Evolutionary conservation across 2,113 vertebrate species (phyloP).

Genomic region (Hippocampus abdominalis): DNA sequence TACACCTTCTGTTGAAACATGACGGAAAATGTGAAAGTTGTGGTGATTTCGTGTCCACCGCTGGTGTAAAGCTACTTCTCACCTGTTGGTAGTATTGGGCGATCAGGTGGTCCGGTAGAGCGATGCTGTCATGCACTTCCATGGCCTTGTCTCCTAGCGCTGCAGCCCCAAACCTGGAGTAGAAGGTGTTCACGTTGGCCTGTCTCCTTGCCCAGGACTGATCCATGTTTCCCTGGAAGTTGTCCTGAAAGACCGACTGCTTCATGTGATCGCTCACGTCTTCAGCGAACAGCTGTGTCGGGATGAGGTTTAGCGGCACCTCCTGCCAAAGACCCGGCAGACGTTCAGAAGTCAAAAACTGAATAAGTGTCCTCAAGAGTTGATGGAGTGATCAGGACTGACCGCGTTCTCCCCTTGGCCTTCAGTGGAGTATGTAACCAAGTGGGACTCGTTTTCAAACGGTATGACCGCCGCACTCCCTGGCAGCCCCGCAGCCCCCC

Average conservation of each 20-base stretch:
- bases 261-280: not conserved
- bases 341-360: not conserved
- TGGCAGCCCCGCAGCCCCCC: slow-evolving; percentile 29
- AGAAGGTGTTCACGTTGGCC: not conserved
- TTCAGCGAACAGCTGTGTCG: not conserved
- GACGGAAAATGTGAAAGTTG: no score
- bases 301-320: slow-evolving; percentile 34
- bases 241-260: not conserved
- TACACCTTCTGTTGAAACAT: slow-evolving; percentile 70
- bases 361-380: not conserved
- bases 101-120: not conserved
- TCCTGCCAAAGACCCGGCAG: slow-evolving; percentile 36
- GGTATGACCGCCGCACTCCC: slow-evolving; percentile 64
- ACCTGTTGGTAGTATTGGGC: slow-evolving; percentile 4
- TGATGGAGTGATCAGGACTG: slow-evolving; percentile 34
- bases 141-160: not conserved
- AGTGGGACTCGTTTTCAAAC: slow-evolving; percentile 74
- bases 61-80: not conserved
- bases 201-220: not conserved
- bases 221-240: not conserved
- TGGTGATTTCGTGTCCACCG: no score
- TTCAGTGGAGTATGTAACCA: slow-evolving; percentile 82
- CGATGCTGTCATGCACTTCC: not conserved
- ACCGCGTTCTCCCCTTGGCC: slow-evolving; percentile 82
- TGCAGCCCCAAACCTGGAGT: not conserved